Percentiles rank a stretch among this genome's conserved stretches.
Conservation (phyloP, 2,113 vertebrate genomes). For the Calonectris borealis region DNA sequence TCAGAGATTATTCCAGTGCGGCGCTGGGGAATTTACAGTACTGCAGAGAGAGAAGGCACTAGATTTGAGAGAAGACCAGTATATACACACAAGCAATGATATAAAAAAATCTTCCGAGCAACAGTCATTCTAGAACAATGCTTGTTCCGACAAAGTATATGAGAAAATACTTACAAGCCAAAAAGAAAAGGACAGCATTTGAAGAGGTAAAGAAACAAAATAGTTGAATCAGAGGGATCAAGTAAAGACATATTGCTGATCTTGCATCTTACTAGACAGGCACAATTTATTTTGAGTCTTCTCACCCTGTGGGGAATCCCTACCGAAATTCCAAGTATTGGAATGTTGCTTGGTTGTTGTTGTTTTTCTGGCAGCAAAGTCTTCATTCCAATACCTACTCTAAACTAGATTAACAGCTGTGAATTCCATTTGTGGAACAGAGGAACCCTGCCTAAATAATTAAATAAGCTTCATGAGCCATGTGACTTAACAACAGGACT, state of each 20-base stretch:
- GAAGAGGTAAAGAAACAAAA: neutral
- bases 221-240: neutral
- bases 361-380: neutral
- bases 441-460: neutral
- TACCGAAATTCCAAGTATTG: neutral
- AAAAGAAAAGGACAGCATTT: neutral
- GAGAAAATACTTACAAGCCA: neutral
- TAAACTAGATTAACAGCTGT: conserved; percentile 8
- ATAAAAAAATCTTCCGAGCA: neutral
- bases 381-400: neutral
- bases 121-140: neutral
- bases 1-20: neutral
- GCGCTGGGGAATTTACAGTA: neutral
- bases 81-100: neutral
- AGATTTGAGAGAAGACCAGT: neutral
- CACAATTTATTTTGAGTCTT: neutral
- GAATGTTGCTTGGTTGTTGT: neutral
- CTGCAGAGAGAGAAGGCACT: neutral
- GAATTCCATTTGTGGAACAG: neutral
- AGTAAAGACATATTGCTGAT: neutral
- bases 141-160: neutral
- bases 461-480: neutral
- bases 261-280: neutral
- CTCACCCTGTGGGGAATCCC: neutral
- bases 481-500: neutral